Base-by-base conservation (phyloP, 2,797 vertebrate genomes). In the Brachyalestes nurse region DNA sequence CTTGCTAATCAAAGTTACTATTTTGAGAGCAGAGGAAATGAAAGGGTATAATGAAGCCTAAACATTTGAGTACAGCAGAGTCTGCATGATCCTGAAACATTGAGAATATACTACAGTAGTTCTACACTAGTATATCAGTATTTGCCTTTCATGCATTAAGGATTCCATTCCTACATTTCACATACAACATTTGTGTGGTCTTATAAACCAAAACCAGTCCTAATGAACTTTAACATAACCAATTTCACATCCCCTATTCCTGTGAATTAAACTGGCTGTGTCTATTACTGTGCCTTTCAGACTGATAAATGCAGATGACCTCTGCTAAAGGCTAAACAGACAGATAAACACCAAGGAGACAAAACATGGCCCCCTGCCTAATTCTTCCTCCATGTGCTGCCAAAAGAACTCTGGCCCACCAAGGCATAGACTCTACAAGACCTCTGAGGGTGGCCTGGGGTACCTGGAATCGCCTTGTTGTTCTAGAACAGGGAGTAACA, bases 11-110 rank as follows among this genome's bases (percentile, higher is more conserved):
- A 19, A 72, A 51, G 61, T 12, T 60, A 70, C 81, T 70, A 78
- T 78, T 82, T 82, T 78, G 62, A 78, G 28, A 71, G 47, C 47
- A 74, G 61, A 57, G 40, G 14, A 45, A 16, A 25, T 47, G 25
- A 17, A 34, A 2, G 25, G 57, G 55, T 5, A 72, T 72, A 40
- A 57, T 81, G 79, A 62, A 70, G 47, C 25, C 57, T 55, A 47
- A 40, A 45, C 19, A 19, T 42, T 12, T 57, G 25, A 49, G 2
- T 6, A 38, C 23, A 34, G 8, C n/a, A 12, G 9, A n/a, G 19
- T 57, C 5, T 19, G 21, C 28, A 57, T 28, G 69, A 10, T 16
- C 5, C 45, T 71, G 21, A 71, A 53, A 28, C n/a, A 45, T 16
- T 6, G n/a, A 67, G 19, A n/a, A 12, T 42, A 45, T 51, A 12